Base-by-base conservation (phyloP, 2,113 vertebrate genomes). In the Pagrus major region DNA sequence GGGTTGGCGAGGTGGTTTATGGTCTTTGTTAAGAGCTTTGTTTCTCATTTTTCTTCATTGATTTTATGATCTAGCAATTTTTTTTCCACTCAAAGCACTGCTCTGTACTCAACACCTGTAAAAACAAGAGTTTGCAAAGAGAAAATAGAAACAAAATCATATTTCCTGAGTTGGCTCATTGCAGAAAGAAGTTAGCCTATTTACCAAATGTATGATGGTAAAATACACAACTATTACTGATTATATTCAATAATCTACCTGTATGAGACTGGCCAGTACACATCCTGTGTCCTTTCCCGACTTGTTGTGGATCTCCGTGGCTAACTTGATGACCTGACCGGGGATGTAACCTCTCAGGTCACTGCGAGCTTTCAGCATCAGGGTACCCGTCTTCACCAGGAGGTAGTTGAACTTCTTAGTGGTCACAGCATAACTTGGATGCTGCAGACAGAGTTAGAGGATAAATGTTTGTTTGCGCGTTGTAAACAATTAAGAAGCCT, bases 371-470 rank as follows among this genome's bases (percentile, higher is more conserved):
- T 95, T 97, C 84, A 99, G 92, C 89, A 96, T 89, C 56, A 99
- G 89, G 0, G 95, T 97, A 42, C 98, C 98, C 0, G 97, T 97
- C 94, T 97, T 99, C 92, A 99, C 96, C 72, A 99, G 95, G 88
- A 97, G 96, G 94, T 99, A 99, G 94, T 83, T 98, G 93, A 99
- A 99, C 93, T 97, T 99, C 94, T 96, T 99, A 3, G 96, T 96
- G 78, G 93, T 74, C 33, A 96, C 95, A 21, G 95, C 95, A 0
- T 93, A 95, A 41, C 96, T 99, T 68, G 94, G 94, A 83, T 96
- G 95, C 98, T 99, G 90, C 54, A 44, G 14, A 73, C 12, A 55
- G 15, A 84, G 49, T 9, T 2, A 0, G 12, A 35, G 61, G 16
- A 31, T 15, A 31, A 72, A 49, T 9, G 39, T 37, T 64, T 66